Evolutionary conservation across 2,113 vertebrate genomes (phyloP), one percentile per base, ranked within the genome.

Genomic region (Condylura cristata): DNA sequence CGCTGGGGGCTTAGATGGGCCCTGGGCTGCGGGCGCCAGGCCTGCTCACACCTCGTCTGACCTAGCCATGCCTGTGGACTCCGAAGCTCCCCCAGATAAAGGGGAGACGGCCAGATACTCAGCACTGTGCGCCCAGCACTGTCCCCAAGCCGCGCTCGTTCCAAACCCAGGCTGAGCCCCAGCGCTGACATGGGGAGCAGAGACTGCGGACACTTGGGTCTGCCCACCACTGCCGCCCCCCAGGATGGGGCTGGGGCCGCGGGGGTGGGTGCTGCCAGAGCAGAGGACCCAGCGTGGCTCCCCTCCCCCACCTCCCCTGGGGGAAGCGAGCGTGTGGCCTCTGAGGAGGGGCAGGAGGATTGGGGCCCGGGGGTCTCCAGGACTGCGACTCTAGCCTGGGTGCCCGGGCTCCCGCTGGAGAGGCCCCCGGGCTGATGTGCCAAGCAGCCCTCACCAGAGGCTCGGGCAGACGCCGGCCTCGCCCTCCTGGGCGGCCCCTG

Each of bases 191-290:
- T 4, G 6, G 46, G 86, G 8, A 28, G 6, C 22, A 12, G 28
- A 74, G 41, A 2, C 85, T 5, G n/a, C 41, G 44, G 41, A 24
- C 5, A 1, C 24, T 9, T 6, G 6, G 39, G 44, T 17, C 10
- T 60, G 56, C 14, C 32, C 48, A 7, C 28, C 3, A 30, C 26
- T 6, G 46, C 46, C 46, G 10, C 24, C 48, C n/a, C 48, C 37
- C 51, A 12, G 34, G 0, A 44, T 0, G 4, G 10, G 17, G 17
- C 41, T 0, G 4, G 10, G 17, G 17, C 41, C 61, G 3, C 48
- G 17, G 48, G 46, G 48, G 48, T 51, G 48, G 48, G 48, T 51
- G 48, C 17, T 16, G 3, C 3, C 3, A 51, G 48, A 51, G 48
- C 46, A 17, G 48, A 51, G 48, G 37, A 22, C 70, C 60, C 28